These are phyloP conservation scores for Typhlichthys subterraneus DNA, from an alignment of 2,797 vertebrate species.

Conservation along the genomic window DNA sequence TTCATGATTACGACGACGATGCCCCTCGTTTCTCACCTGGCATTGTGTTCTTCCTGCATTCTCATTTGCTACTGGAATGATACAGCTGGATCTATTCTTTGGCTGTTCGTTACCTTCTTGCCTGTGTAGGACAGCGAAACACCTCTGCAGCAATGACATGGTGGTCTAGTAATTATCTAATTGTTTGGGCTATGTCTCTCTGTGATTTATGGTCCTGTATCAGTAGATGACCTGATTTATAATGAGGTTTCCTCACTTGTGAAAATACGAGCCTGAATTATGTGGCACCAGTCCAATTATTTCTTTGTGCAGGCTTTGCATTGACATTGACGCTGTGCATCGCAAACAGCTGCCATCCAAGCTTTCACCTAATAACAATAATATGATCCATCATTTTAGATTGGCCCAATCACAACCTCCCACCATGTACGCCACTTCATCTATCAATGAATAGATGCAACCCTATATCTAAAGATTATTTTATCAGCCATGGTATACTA, in stretches of 20 bases:
- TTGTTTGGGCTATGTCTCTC: conserved; percentile 90
- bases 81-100: conserved; percentile 46
- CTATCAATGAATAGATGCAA: conserved; percentile 49
- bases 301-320: conserved; percentile 72
- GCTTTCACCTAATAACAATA: conserved; percentile 82
- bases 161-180: conserved; percentile 94
- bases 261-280: conserved; percentile 84
- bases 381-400: conserved; percentile 82
- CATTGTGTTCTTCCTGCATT: conserved; percentile 23
- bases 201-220: conserved; percentile 95
- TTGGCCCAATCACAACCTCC: conserved; percentile 64
- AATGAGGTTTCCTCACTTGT: conserved; percentile 85
- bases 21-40: conserved; percentile 26
- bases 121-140: conserved; percentile 75
- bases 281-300: conserved; percentile 82
- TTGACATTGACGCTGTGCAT: conserved; percentile 72
- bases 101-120: conserved; percentile 35
- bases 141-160: conserved; percentile 77
- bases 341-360: conserved; percentile 74
- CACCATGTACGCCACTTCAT: conserved; percentile 50
- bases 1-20: neutral
- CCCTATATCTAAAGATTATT: conserved; percentile 36
- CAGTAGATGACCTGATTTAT: conserved; percentile 93
- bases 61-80: conserved; percentile 51
- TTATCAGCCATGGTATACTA: conserved; percentile 40